phyloP scores from a whole-genome alignment of 2,797 vertebrate genomes.

The Brachymystax lenok region DNA sequence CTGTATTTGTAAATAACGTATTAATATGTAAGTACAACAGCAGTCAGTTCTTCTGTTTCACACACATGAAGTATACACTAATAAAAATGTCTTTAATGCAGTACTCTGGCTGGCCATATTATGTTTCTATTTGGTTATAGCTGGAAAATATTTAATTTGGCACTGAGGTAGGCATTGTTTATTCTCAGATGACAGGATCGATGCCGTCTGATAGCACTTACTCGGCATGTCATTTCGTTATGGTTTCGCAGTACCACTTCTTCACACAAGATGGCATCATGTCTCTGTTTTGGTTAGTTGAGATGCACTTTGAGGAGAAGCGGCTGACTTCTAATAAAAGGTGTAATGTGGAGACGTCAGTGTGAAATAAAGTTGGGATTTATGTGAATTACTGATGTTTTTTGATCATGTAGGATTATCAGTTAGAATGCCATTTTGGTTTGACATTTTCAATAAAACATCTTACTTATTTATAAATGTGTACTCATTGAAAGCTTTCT shows the following conservation, averaged over 20 bases:
- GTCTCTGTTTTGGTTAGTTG: not conserved
- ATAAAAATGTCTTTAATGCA: not conserved
- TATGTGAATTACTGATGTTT: not conserved
- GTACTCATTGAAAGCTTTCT: not conserved
- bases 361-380: not conserved
- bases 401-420: not conserved
- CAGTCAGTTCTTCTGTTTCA: not conserved
- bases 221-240: not conserved
- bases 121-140: not conserved
- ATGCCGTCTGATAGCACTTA: not conserved
- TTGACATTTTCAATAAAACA: not conserved
- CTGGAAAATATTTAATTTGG: not conserved
- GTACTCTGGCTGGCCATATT: not conserved
- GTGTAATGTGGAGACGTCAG: not conserved
- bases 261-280: constrained; percentile 27
- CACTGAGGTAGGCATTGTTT: not conserved
- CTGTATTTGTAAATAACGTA: no score
- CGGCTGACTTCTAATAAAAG: not conserved
- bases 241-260: constrained; percentile 3
- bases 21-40: no score
- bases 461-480: not conserved
- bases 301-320: not conserved
- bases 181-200: not conserved
- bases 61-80: not conserved
- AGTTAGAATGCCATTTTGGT: not conserved